phyloP scores from a whole-genome alignment of 2,888 invertebrate genomes.

The Girardia tigrina region DNA sequence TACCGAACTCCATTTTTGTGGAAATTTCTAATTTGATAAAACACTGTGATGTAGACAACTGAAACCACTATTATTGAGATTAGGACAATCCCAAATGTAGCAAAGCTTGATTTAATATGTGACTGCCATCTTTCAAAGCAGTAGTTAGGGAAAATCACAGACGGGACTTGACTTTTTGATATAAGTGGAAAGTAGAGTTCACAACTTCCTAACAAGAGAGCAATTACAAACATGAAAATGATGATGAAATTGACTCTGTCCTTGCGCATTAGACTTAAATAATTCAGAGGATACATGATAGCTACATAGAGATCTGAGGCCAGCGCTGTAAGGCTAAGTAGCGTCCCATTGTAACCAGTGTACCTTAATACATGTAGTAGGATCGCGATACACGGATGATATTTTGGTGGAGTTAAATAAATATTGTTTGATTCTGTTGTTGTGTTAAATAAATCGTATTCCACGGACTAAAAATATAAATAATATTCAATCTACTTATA shows the following conservation, averaged over 20 bases:
- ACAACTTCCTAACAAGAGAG: neutral
- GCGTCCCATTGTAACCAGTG: constrained; percentile 3
- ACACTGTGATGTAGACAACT: constrained; percentile 1
- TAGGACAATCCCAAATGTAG: neutral
- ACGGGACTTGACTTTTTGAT: neutral
- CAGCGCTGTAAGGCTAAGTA: constrained; percentile 26
- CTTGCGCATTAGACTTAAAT: constrained; percentile 24
- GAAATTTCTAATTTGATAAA: constrained; percentile 25
- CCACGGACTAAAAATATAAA: neutral
- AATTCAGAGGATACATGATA: constrained; percentile 27
- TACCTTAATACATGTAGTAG: neutral
- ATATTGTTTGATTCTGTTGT: neutral
- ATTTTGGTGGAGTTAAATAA: neutral
- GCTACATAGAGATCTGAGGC: constrained; percentile 31
- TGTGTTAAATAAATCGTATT: neutral
- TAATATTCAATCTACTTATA: neutral
- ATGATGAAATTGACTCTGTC: neutral
- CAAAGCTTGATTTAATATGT: neutral
- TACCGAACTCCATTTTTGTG: constrained; percentile 25
- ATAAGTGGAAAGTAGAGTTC: neutral
- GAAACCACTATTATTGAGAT: neutral
- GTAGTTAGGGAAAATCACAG: neutral
- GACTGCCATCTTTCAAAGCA: constrained; percentile 21
- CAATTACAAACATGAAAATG: neutral
- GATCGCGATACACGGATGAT: neutral